phyloP scores from a whole-genome alignment of 2,113 vertebrate genomes.

The Cnemophilus loriae region DNA sequence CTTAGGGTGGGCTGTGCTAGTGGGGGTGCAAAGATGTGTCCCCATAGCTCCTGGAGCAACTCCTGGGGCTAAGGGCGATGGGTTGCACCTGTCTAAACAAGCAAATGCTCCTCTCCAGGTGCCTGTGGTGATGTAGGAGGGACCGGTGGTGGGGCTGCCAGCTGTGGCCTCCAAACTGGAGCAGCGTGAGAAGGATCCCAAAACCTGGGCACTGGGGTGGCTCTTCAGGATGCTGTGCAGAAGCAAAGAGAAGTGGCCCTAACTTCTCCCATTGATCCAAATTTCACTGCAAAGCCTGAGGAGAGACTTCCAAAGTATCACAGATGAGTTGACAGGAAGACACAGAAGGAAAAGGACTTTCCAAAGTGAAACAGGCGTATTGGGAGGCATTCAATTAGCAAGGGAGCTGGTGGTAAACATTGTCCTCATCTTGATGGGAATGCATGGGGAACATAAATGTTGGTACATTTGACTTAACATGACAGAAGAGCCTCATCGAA shows the following conservation, averaged over 20 bases:
- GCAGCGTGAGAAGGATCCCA: neutral
- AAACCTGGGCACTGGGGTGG: too few species aligned
- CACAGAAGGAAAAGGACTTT: neutral
- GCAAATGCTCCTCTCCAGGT: rapidly evolving
- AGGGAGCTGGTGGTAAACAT: neutral
- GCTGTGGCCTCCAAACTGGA: neutral
- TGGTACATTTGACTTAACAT: neutral
- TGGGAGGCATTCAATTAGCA: neutral
- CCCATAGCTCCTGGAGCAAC: neutral
- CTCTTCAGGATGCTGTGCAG: neutral
- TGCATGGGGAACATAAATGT: neutral
- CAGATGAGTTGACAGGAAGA: neutral
- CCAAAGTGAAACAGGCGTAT: neutral
- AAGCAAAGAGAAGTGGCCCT: neutral
- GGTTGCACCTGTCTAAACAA: neutral
- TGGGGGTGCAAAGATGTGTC: neutral
- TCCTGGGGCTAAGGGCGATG: neutral
- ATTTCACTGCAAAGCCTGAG: neutral
- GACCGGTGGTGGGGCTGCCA: neutral
- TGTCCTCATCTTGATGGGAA: neutral
- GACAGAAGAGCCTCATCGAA: neutral
- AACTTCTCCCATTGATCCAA: neutral
- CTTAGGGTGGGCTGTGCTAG: neutral
- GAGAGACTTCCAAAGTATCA: neutral
- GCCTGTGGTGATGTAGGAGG: neutral